A percentile compares a stretch with the other conserved stretches of the same genome.
phyloP scores from a whole-genome alignment of 2,888 invertebrate genomes.

The Scaptomyza flava region DNA sequence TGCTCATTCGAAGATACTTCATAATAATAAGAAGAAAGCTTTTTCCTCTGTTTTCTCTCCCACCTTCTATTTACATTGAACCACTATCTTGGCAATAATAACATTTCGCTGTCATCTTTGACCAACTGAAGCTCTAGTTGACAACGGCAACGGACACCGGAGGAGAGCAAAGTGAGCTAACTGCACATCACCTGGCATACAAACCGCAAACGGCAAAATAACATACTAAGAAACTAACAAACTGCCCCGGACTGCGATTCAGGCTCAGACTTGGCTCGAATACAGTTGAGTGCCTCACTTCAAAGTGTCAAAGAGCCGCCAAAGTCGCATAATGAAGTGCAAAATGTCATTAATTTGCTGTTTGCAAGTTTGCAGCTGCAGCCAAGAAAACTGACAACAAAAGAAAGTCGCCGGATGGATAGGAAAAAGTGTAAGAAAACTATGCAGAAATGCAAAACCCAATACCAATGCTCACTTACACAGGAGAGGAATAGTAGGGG shows the following conservation, averaged over 20 bases:
- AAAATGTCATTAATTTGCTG: constrained; percentile 80
- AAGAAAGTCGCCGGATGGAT: constrained; percentile 64
- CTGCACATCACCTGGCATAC: constrained; percentile 72
- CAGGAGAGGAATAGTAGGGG: not conserved
- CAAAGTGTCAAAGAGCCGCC: constrained; percentile 79
- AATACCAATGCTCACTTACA: constrained; percentile 11
- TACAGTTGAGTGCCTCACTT: constrained; percentile 78
- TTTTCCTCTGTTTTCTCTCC: not conserved
- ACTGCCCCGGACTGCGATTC: constrained; percentile 13
- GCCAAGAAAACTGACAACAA: constrained; percentile 59
- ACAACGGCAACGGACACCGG: constrained; percentile 23
- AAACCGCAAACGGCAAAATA: constrained; percentile 54
- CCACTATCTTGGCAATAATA: constrained; percentile 19
- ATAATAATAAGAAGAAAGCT: not conserved
- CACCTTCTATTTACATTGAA: not conserved
- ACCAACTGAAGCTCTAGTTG: constrained; percentile 39
- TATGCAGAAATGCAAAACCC: constrained; percentile 75
- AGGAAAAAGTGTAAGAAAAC: constrained; percentile 64
- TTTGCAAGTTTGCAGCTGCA: constrained; percentile 46
- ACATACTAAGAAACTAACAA: constrained; percentile 13
- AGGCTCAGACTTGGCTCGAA: constrained; percentile 38
- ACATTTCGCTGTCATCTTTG: constrained; percentile 35
- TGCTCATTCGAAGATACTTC: not conserved
- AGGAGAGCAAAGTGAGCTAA: constrained; percentile 42
- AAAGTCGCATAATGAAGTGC: constrained; percentile 79